Percentiles rank a stretch among this genome's conserved stretches.
Conservation (phyloP, 2,888 invertebrate genomes). For the Luffia ferchaultella region DNA sequence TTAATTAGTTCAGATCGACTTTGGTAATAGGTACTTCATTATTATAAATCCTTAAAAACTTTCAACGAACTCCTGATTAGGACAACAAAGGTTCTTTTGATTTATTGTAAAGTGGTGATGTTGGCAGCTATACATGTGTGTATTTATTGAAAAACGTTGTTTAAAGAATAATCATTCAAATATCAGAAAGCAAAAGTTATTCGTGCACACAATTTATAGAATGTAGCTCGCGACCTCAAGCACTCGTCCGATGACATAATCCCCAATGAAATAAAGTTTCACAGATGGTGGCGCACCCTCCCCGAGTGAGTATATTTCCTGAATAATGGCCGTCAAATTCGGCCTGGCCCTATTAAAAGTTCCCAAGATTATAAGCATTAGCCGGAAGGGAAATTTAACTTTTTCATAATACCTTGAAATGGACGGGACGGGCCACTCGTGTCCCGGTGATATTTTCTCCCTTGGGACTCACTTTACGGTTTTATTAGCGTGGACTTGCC, state of each 20-base stretch:
- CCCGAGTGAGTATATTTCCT: slow-evolving; percentile 40
- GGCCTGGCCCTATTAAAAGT: slow-evolving; percentile 59
- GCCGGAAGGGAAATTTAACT: slow-evolving; percentile 49
- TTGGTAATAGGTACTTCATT: too few relatives aligned
- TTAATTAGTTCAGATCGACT: too few relatives aligned
- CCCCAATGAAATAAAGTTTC: slow-evolving; percentile 40
- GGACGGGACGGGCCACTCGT: background rate
- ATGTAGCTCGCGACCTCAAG: background rate
- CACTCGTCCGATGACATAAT: slow-evolving; percentile 25
- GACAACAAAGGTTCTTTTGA: too few relatives aligned
- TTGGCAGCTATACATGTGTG: too few relatives aligned
- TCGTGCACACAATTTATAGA: too few relatives aligned
- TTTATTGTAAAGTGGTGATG: too few relatives aligned
- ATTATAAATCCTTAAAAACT: too few relatives aligned
- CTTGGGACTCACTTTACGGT: background rate
- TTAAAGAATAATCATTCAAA: too few relatives aligned
- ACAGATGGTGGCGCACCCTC: slow-evolving; percentile 36
- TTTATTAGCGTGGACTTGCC: background rate
- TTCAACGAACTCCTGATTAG: too few relatives aligned
- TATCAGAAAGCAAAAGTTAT: too few relatives aligned
- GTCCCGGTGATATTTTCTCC: background rate
- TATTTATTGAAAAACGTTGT: too few relatives aligned
- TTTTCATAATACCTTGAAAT: slow-evolving; percentile 38
- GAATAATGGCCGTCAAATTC: slow-evolving; percentile 58
- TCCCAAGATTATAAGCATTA: slow-evolving; percentile 59